Evolutionary conservation across 2,113 vertebrate species (phyloP), one percentile per base, ranked within the genome.

Genomic region (Gopherus evgoodei): DNA sequence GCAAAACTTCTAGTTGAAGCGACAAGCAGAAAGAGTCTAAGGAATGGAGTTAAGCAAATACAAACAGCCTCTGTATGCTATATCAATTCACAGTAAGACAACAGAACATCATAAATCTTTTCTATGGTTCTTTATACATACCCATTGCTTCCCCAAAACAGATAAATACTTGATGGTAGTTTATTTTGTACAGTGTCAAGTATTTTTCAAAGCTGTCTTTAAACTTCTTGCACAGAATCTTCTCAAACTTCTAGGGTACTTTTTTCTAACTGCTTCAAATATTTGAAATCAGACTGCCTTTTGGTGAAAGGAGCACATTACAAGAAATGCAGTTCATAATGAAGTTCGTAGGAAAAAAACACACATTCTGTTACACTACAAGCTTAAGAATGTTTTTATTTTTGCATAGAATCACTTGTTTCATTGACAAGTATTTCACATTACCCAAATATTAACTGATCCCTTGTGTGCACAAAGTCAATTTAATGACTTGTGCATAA

Each of bases 21-120:
- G 99, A 99, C 93, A 99, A 97, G 97, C 99, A 99, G 97, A 99
- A 99, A 50, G 99, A 99, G 98, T 99, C 99, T 99, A 98, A 96
- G 53, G 6, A 80, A 93, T 1, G 29, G 38, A 11, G 98, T 99
- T 98, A 99, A 99, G 98, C 97, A 98, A 98, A 98, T 22, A 6
- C 0, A 87, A 81, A 76, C 8, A 27, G 57, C 75, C 57, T n/a
- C 72, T 79, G 35, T 22, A 62, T 4, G 25, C 38, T 84, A 42
- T 17, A 57, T 6, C 84, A 89, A 84, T 35, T 31, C 8, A 57
- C 38, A 21, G 76, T 38, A 52, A 88, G n/a, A 42, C 8, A 69
- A n/a, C 62, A n/a, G 35, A n/a, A 19, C 35, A 69, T 21, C 35
- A n/a, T 5, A 38, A 38, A 38, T 38, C n/a, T 22, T 38, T 72